These are phyloP conservation scores for Caenorhabditis brenneri DNA, from an alignment of 1,140 invertebrate genomes.

Conservation along the genomic window DNA sequence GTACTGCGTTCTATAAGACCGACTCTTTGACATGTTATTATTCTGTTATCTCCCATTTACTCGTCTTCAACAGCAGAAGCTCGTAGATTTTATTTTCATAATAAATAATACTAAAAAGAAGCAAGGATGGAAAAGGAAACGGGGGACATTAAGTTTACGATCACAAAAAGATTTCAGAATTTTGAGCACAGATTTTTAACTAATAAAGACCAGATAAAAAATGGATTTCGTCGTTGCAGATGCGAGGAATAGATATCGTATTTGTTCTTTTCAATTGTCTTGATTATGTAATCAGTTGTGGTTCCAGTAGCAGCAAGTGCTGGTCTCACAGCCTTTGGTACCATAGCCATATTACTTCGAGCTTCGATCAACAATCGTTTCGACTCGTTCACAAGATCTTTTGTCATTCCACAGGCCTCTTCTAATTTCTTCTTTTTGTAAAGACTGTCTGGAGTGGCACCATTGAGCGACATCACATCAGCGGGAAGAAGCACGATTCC, in stretches of 20 bases:
- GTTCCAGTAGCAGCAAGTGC: not conserved
- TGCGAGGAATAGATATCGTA: slow-evolving; percentile 45
- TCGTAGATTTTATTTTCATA: too few species aligned
- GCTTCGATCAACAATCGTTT: not conserved
- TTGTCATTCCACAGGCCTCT: not conserved
- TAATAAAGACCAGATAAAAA: slow-evolving; percentile 37
- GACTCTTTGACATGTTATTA: slow-evolving; percentile 5
- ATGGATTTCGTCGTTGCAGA: slow-evolving; percentile 45
- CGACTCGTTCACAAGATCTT: slow-evolving; percentile 8
- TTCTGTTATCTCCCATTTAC: not conserved
- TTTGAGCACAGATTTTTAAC: slow-evolving; percentile 15
- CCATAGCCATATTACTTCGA: not conserved
- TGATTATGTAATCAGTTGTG: slow-evolving; percentile 31
- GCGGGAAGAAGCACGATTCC: slow-evolving; percentile 53
- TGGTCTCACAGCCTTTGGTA: slow-evolving; percentile 2
- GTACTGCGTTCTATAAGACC: not conserved
- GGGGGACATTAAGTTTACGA: not conserved
- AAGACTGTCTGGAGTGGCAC: slow-evolving; percentile 49
- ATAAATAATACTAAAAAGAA: not conserved
- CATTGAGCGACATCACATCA: slow-evolving; percentile 50
- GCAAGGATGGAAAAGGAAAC: not conserved
- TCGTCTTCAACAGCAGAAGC: not conserved
- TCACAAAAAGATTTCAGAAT: not conserved
- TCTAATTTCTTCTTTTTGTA: slow-evolving; percentile 48
- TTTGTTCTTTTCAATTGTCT: slow-evolving; percentile 19